Evolutionary conservation across 2,797 vertebrate species (phyloP), one percentile per base, ranked within the genome.

Genomic region (Pelobates cultripes): DNA sequence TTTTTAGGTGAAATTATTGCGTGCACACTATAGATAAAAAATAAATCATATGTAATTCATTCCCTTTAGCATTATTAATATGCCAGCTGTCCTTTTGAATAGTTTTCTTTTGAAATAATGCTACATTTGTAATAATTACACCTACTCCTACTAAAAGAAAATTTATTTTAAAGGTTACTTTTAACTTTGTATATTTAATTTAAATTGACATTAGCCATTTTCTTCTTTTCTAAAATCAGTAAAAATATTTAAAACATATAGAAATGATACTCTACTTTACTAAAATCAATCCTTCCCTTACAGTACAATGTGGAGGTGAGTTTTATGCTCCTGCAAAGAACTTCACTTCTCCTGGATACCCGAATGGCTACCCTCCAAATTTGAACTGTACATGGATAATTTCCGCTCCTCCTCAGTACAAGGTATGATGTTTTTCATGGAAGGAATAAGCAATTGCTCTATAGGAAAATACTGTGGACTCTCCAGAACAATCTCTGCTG

Each of bases 281-380:
- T 53, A 14, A n/a, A 53, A 4, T 8, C 8, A 28, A 43, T 28
- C 0, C 60, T 3, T 77, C 57, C 51, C 3, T 13, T 13, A 13
- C 42, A 81, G 80, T 71, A 13, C 67, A 44, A 70, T 81, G 80
- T 55, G 80, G 73, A 51, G 80, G 73, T 14, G 17, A 67, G 0
- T 81, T 44, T 40, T 77, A 70, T 44, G 7, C 3, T 15, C 15
- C 55, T 3, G 1, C 41, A 40, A 41, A 41, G 17, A 66, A 28
- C 41, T 28, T 81, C 42, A 77, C 67, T 17, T 64, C 80, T 42
- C 80, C 80, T 3, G 57, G 68, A 2, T 81, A 81, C 55, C 80
- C 80, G 43, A 5, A 6, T 3, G 4, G 2, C 12, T 81, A 81
- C 10, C 3, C 10, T 4, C 6, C 57, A 15, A 44, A 64, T 40